Conservation (phyloP, 1,140 invertebrate species). For the Riptortus pedestris region DNA sequence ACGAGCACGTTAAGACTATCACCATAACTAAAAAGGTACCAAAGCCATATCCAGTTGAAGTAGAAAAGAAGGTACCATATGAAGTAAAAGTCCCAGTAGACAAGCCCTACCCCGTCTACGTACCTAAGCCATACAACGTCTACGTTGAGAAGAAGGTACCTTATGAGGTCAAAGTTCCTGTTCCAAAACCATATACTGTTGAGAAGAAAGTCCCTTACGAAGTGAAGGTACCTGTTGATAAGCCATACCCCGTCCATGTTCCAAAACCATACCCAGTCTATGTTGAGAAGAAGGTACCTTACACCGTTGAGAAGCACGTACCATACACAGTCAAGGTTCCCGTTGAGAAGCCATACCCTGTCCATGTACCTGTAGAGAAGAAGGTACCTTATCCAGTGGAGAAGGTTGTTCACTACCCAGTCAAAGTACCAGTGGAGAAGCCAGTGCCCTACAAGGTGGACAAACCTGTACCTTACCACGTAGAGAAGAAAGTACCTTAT, state of each 20-base stretch:
- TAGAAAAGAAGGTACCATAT: conserved; percentile 51
- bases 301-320: conserved; percentile 30
- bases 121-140: conserved; percentile 54
- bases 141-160: conserved; percentile 49
- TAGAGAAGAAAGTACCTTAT: conserved; percentile 54
- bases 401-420: conserved; percentile 46
- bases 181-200: conserved; percentile 27
- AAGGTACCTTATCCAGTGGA: conserved; percentile 49
- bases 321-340: conserved; percentile 48
- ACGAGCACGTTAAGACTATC: conserved; percentile 22
- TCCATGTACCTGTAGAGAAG: conserved; percentile 37
- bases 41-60: conserved; percentile 46
- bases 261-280: conserved; percentile 32
- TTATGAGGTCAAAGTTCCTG: conserved; percentile 49
- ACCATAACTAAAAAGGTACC: conserved; percentile 34
- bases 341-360: conserved; percentile 47
- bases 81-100: conserved; percentile 63
- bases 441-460: conserved; percentile 46
- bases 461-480: conserved; percentile 38
- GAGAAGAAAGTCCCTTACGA: conserved; percentile 27
- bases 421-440: conserved; percentile 43
- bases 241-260: conserved; percentile 47
- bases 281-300: conserved; percentile 40
- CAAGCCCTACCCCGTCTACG: conserved; percentile 42
- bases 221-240: conserved; percentile 46